Evolutionary conservation across 2,797 vertebrate species (phyloP), one percentile per base, ranked within the genome.

Genomic region (Cynodonichthys magdalenae): DNA sequence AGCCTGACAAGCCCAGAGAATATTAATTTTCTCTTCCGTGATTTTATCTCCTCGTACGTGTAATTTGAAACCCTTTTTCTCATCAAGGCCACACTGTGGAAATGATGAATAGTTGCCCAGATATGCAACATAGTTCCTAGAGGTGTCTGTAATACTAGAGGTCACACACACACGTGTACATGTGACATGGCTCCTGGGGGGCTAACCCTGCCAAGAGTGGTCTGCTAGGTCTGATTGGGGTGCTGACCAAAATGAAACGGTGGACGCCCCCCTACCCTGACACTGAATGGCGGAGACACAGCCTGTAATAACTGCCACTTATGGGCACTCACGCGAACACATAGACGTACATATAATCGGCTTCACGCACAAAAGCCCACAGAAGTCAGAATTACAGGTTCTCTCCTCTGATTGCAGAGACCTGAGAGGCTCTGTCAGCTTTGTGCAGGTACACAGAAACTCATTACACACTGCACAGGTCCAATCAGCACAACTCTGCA

Each of bases 1-100:
- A 85, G 77, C 78, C 80, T 81, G 82, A 91, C 88, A 85, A 75
- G 76, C 84, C 15, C 63, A 52, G 79, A 74, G 89, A 90, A 92
- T 88, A 87, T 88, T 83, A 72, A 89, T 90, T 89, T 87, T 84
- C 76, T 58, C 62, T 80, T 59, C 61, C 66, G 53, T 79, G 83
- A 82, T 90, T 83, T 80, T 83, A 85, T 90, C 86, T 83, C 59
- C 50, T 69, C 1, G 34, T 71, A 77, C 74, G 71, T 86, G 75
- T 83, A 75, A 87, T 84, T 90, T 90, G 86, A 83, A 86, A 84
- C 55, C 66, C 49, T 53, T 58, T 80, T 58, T 80, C 76, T 87
- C 75, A 79, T 86, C 80, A 80, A 67, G 80, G 77, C 78, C 52
- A 59, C 75, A 62, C 62, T 60, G 79, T 82, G 77, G 63, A 80